Evolutionary conservation across 2,888 invertebrate genomes (phyloP), one percentile per base, ranked within the genome.

Genomic region (Cheilosia scutellata): DNA sequence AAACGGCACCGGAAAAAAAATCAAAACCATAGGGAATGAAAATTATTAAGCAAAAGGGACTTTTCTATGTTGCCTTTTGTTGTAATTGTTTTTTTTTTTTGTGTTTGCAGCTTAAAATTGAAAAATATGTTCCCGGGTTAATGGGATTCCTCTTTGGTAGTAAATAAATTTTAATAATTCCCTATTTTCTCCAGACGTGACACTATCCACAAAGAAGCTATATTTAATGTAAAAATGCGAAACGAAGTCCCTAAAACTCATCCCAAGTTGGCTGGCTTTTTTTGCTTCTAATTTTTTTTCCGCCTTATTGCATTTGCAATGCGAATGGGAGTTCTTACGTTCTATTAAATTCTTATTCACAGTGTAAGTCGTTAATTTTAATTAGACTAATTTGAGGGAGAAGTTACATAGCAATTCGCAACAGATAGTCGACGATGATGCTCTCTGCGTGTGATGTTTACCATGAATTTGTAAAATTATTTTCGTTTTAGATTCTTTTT

Each of bases 121-220:
- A 84, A 84, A 84, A 84, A 84, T 80, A 80, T 84, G 75, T 78
- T 71, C 84, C 66, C 27, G 65, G 70, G 80, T 71, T 84, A 84
- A 75, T 84, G 84, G 75, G 75, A 84, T 80, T 80, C 84, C 80
- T 80, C 80, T 83, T 80, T 53, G 80, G 80, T 75, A 79, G 80
- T 84, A 74, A 84, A 84, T 84, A 84, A 84, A 84, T 84, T 84
- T 80, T 80, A 84, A 84, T 84, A 84, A 75, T 71, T 80, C 71
- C 63, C 70, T 70, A 57, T 68, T 79, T 83, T 55, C 79, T 74
- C 63, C 68, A 65, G 74, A 70, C 63, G 47, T 33, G 57, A 47
- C 72, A 78, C 66, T 66, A 55, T 66, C 47, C 68, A 62, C 68
- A 44, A 57, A 47, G 31, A 37, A 70, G 51, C 27, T 63, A 55